These are phyloP conservation scores for Periphyllus acericola DNA, from an alignment of 2,888 invertebrate species.

Conservation along the genomic window DNA sequence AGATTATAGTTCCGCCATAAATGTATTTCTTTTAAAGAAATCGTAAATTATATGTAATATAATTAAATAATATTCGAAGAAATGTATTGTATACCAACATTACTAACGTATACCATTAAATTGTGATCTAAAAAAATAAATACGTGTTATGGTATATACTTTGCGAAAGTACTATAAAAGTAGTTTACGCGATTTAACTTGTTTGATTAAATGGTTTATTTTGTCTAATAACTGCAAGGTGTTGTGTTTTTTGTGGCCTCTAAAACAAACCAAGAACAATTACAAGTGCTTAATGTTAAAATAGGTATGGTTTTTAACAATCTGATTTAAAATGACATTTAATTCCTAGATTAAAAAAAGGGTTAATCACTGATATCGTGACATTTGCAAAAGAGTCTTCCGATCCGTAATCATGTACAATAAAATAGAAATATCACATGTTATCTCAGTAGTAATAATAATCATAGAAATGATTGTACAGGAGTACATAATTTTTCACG, in stretches of 20 bases:
- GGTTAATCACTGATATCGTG: not conserved
- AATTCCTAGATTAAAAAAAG: not conserved
- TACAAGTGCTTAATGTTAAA: not conserved
- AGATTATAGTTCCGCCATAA: no score
- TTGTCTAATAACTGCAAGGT: not conserved
- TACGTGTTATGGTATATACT: no score
- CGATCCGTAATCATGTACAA: not conserved
- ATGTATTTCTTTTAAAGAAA: no score
- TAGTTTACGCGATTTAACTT: no score
- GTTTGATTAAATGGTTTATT: not conserved
- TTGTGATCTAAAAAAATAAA: no score
- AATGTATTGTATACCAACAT: no score
- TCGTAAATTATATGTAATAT: no score
- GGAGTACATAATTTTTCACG: constrained; percentile 29
- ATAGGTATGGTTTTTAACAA: not conserved
- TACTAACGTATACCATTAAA: no score
- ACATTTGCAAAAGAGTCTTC: not conserved
- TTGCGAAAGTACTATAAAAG: no score
- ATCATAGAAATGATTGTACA: constrained; percentile 11
- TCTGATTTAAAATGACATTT: not conserved
- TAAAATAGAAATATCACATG: constrained; percentile 21
- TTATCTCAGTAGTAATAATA: constrained; percentile 25
- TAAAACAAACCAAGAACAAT: not conserved
- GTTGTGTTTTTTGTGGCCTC: not conserved
- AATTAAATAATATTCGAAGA: no score